Percentiles rank a stretch among this genome's conserved stretches.
phyloP scores from a whole-genome alignment of 2,113 vertebrate species.

The Mirounga angustirostris region DNA sequence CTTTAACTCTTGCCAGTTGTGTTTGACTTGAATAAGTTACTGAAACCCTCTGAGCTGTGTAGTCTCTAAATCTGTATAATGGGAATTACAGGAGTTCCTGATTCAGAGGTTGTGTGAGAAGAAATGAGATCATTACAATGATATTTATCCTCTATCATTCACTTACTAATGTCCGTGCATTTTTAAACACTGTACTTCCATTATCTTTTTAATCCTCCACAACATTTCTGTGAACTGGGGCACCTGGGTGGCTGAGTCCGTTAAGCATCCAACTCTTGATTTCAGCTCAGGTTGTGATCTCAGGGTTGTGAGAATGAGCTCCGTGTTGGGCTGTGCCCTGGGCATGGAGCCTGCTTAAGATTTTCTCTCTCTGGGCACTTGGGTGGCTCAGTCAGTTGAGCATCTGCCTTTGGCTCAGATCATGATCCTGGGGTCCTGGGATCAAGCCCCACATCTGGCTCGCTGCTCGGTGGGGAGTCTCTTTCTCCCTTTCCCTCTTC shows the following conservation, averaged over 20 bases:
- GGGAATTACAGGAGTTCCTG: background rate
- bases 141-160: background rate
- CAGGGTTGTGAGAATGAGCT: background rate
- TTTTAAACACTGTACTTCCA: background rate
- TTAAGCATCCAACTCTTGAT: background rate
- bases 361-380: background rate
- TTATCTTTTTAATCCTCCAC: background rate
- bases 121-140: background rate
- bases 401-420: background rate
- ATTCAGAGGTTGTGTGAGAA: background rate
- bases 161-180: too few relatives aligned
- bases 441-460: background rate
- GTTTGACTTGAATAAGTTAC: background rate
- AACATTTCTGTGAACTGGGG: background rate
- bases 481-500: background rate
- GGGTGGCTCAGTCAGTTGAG: background rate
- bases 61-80: background rate
- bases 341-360: background rate
- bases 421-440: background rate
- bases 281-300: background rate
- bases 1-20: background rate
- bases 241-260: background rate
- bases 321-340: background rate
- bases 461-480: background rate
- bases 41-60: background rate